Evolutionary conservation across 2,113 vertebrate genomes (phyloP).

Genomic region (Bombycilla garrulus): DNA sequence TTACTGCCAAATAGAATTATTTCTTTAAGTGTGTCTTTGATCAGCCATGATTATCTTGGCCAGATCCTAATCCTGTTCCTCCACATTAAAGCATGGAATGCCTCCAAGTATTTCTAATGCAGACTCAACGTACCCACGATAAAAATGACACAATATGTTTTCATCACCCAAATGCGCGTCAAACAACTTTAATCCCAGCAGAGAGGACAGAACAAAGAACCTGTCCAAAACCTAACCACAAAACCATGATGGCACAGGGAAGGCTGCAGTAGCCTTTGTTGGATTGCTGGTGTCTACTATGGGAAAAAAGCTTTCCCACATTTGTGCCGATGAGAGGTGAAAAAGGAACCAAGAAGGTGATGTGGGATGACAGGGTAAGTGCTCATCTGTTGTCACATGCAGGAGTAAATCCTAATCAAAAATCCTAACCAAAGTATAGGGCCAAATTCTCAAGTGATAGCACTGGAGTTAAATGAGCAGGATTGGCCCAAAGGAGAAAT

Average conservation of each 20-base stretch:
- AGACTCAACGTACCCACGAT: background rate
- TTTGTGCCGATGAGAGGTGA: background rate
- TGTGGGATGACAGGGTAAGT: fast-evolving
- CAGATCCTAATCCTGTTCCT: background rate
- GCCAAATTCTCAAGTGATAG: background rate
- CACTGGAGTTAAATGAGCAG: background rate
- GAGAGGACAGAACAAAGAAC: background rate
- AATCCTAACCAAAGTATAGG: background rate
- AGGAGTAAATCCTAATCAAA: background rate
- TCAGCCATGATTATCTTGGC: background rate
- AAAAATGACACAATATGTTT: fast-evolving
- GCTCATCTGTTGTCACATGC: background rate
- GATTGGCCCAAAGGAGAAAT: background rate
- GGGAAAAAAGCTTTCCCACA: background rate
- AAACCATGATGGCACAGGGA: background rate
- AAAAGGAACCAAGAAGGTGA: background rate
- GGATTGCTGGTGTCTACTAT: background rate
- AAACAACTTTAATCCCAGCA: background rate
- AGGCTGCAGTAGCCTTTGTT: background rate
- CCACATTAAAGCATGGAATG: background rate
- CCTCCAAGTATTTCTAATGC: background rate
- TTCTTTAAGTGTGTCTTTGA: background rate
- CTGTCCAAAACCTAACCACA: background rate
- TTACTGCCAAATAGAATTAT: background rate
- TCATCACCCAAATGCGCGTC: background rate